These are phyloP conservation scores for Lomographa bimaculata DNA, from an alignment of 2,888 invertebrate genomes.

Conservation along the genomic window DNA sequence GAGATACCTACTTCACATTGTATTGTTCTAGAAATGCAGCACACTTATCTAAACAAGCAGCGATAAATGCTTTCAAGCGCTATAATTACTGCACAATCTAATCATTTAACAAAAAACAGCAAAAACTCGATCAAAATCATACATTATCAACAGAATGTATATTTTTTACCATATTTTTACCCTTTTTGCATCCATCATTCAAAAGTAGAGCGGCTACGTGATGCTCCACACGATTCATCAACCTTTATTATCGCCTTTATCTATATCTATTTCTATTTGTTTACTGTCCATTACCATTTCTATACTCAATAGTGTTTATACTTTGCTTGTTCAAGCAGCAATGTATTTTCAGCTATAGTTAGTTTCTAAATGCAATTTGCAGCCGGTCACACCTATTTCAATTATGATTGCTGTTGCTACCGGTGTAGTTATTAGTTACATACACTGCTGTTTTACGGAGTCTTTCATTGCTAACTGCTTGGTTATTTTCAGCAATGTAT, in stretches of 20 bases:
- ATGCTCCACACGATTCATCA: slow-evolving; percentile 23
- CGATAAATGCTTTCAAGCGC: slow-evolving; percentile 15
- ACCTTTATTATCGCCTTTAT: slow-evolving; percentile 19
- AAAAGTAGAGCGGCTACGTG: slow-evolving; percentile 31
- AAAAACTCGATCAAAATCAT: slow-evolving; percentile 27
- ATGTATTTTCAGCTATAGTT: slow-evolving; percentile 22
- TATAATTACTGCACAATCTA: slow-evolving; percentile 14
- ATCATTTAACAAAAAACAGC: slow-evolving; percentile 9
- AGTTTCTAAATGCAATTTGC: slow-evolving; percentile 21
- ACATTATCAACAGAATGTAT: slow-evolving; percentile 26
- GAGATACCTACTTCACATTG: not conserved
- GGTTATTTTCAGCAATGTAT: slow-evolving; percentile 12
- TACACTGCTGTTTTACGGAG: slow-evolving; percentile 14
- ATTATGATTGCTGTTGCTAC: slow-evolving; percentile 5
- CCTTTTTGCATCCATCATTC: slow-evolving; percentile 27
- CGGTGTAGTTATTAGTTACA: not conserved
- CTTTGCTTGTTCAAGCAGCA: slow-evolving; percentile 15
- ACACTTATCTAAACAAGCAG: not conserved
- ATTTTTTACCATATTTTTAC: slow-evolving; percentile 16
- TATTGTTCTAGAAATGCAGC: not conserved
- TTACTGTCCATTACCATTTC: slow-evolving; percentile 10
- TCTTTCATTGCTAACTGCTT: not conserved
- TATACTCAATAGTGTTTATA: not conserved
- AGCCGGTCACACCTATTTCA: slow-evolving; percentile 18
- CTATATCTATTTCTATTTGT: slow-evolving; percentile 10